Evolutionary conservation across 2,113 vertebrate species (phyloP), one percentile per base, ranked within the genome.

Genomic region (Mastomys coucha): DNA sequence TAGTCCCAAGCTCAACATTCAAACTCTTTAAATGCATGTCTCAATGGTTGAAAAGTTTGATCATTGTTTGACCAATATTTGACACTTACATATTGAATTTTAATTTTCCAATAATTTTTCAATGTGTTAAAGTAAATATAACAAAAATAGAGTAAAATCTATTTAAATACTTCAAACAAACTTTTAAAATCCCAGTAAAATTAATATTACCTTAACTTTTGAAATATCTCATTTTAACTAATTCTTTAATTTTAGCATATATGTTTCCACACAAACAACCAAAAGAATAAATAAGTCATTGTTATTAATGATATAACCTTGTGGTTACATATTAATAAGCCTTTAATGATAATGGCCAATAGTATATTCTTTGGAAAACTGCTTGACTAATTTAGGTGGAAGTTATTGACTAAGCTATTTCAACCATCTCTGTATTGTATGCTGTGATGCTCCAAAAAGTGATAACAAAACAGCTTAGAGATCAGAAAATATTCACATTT

Each of bases 281-380:
- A 3, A 85, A 81, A 84, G 0, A 94, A 88, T 72, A 2, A 95
- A 89, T 93, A 86, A 92, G 82, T 95, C 6, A 95, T 26, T 11
- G 53, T 56, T 28, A 96, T 97, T 94, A 91, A 96, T 96, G 96
- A 82, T 28, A 90, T 67, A 88, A 85, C 91, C 95, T 91, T 96
- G 92, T 49, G 22, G 17, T 36, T 36, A 51, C 5, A 69, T 22
- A 33, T 67, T 67, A 86, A 84, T 60, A 28, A 93, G 7, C 73
- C 33, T 88, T 81, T 80, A 49, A 84, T 2, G 53, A 13, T 26
- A 82, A 70, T 94, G 78, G 88, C 65, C 93, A 69, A 93, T 28
- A 77, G 5, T 12, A 69, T 69, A 53, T 60, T 45, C 53, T 85
- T 88, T 95, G 58, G 51, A 93, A 95, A 97, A 92, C 51, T 76